A percentile compares a stretch with the other conserved stretches of the same genome.
Evolutionary conservation across 2,888 invertebrate genomes (phyloP).

Genomic region (Dilophus febrilis): DNA sequence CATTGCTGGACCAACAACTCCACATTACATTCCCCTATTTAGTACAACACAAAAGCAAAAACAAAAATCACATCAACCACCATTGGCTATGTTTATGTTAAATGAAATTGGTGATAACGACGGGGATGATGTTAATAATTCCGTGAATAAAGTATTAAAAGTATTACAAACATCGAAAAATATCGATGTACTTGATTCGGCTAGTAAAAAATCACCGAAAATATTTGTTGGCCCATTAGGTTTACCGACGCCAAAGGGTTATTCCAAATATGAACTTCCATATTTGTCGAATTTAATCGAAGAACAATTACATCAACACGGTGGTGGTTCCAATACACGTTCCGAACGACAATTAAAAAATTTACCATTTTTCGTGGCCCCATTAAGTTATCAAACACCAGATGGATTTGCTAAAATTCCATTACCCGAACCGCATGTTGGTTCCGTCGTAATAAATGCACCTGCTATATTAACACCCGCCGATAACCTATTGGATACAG

Average conservation of each 20-base stretch:
- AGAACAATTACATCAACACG: too few relatives aligned
- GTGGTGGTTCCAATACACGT: too few relatives aligned
- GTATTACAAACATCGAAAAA: constrained; percentile 51
- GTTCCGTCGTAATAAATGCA: constrained; percentile 61
- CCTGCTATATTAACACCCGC: constrained; percentile 21
- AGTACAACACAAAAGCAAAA: constrained; percentile 36
- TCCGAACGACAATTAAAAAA: constrained; percentile 55
- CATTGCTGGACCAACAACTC: constrained; percentile 23
- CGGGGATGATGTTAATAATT: constrained; percentile 23
- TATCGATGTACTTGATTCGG: constrained; percentile 59
- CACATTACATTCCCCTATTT: constrained; percentile 28
- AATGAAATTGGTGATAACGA: too few relatives aligned
- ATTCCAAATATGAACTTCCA: constrained; percentile 65
- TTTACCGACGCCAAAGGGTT: constrained; percentile 50
- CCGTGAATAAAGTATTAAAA: constrained; percentile 50
- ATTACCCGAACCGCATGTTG: constrained; percentile 72
- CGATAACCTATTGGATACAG: constrained; percentile 2
- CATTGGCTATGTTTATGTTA: constrained; percentile 58
- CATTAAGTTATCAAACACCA: constrained; percentile 68
- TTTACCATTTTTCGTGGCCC: constrained; percentile 71
- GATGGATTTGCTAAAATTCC: constrained; percentile 71
- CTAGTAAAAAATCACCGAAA: constrained; percentile 49
- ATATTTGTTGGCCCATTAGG: constrained; percentile 70
- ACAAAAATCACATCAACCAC: constrained; percentile 66
- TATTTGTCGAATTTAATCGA: constrained; percentile 60